Conservation (phyloP, 2,113 vertebrate species). For the Felis chaus region DNA sequence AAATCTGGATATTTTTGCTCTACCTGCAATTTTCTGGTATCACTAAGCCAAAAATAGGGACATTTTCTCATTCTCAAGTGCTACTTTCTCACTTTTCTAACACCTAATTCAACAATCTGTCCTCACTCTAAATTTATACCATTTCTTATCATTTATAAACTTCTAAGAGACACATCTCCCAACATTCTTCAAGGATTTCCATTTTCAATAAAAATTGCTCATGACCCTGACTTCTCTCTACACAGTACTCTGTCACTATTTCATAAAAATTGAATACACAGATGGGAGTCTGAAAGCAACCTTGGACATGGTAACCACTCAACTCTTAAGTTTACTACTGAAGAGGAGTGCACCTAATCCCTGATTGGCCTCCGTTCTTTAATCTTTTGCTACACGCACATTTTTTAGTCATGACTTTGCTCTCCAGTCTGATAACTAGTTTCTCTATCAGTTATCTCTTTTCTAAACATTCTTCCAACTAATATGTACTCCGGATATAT, state of each 20-base stretch:
- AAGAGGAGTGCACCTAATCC: too few relatives aligned
- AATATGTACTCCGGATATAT: not conserved
- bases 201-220: not conserved
- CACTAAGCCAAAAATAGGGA: not conserved
- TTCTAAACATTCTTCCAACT: not conserved
- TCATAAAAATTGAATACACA: not conserved
- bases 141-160: not conserved
- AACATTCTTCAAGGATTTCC: not conserved
- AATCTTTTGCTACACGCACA: not conserved
- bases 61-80: not conserved
- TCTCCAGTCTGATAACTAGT: not conserved
- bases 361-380: not conserved
- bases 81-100: not conserved
- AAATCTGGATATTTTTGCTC: not conserved
- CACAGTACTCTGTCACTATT: not conserved
- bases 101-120: not conserved
- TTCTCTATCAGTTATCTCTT: not conserved
- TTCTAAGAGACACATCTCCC: not conserved
- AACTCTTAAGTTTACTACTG: not conserved
- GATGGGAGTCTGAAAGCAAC: not conserved
- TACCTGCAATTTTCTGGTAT: not conserved
- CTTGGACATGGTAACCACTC: not conserved
- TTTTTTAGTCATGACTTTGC: not conserved
- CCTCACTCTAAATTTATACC: not conserved
- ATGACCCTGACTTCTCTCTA: not conserved